phyloP scores from a whole-genome alignment of 2,888 invertebrate species.

The Tipula lateralis region DNA sequence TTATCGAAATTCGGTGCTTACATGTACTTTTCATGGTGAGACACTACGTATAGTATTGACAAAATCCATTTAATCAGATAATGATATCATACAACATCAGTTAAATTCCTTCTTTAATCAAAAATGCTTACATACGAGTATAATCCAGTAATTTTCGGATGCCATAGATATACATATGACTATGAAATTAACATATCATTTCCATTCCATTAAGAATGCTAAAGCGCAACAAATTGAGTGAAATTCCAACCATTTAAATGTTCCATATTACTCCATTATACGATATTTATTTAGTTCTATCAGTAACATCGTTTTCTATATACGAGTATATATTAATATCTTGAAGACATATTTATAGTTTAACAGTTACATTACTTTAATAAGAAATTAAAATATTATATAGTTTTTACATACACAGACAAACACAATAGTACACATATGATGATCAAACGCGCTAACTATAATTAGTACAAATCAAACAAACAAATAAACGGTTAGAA shows the following conservation, averaged over 20 bases:
- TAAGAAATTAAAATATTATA: not conserved
- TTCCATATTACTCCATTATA: not conserved
- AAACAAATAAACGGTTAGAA: not conserved
- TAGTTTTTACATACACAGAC: no score
- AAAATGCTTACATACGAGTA: no score
- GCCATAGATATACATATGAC: not conserved
- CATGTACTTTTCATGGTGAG: no score
- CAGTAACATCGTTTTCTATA: not conserved
- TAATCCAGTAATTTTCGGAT: no score
- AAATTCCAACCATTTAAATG: not conserved
- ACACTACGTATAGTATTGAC: no score
- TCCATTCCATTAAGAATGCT: not conserved
- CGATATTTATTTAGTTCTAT: not conserved
- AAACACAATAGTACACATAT: not conserved
- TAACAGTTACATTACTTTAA: not conserved
- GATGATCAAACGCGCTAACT: not conserved
- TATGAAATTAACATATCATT: not conserved
- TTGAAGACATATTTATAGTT: not conserved
- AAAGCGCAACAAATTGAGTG: not conserved
- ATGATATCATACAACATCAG: no score
- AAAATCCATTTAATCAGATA: no score
- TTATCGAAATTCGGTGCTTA: no score
- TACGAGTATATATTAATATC: not conserved
- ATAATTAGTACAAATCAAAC: not conserved
- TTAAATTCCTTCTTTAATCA: no score